phyloP scores from a whole-genome alignment of 2,113 vertebrate genomes.

The Herpetotheres cachinnans region DNA sequence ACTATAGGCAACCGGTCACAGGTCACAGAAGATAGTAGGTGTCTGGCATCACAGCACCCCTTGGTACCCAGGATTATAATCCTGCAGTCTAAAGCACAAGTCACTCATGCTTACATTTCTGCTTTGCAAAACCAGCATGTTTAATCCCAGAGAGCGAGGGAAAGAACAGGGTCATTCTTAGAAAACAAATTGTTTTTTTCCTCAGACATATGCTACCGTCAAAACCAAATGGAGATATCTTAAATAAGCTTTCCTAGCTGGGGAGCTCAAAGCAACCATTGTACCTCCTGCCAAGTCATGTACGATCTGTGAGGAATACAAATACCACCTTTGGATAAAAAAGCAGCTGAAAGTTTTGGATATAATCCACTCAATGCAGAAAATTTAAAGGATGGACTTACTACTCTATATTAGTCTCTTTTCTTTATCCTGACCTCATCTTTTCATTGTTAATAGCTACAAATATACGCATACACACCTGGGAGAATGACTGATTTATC shows the following conservation, averaged over 20 bases:
- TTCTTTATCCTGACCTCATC: not conserved
- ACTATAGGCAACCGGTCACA: accelerated
- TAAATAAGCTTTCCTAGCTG: not conserved
- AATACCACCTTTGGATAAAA: not conserved
- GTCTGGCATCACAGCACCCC: not conserved
- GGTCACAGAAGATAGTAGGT: not conserved
- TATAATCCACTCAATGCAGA: not conserved
- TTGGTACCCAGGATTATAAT: not conserved
- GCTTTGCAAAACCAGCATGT: not conserved
- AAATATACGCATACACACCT: not conserved
- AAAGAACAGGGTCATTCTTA: not conserved
- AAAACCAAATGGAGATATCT: not conserved
- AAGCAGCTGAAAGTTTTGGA: not conserved
- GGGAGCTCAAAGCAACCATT: not conserved
- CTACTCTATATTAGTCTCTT: not conserved
- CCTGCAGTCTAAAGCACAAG: not conserved
- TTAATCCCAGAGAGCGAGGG: not conserved
- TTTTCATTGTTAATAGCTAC: not conserved
- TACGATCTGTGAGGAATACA: not conserved
- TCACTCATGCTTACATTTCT: accelerated
- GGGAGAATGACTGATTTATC: not conserved
- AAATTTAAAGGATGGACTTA: not conserved
- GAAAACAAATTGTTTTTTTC: not conserved
- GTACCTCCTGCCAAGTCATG: not conserved
- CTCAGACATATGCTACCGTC: not conserved